These are phyloP conservation scores for Pteronotus mesoamericanus DNA, from an alignment of 2,797 vertebrate species.

Conservation along the genomic window DNA sequence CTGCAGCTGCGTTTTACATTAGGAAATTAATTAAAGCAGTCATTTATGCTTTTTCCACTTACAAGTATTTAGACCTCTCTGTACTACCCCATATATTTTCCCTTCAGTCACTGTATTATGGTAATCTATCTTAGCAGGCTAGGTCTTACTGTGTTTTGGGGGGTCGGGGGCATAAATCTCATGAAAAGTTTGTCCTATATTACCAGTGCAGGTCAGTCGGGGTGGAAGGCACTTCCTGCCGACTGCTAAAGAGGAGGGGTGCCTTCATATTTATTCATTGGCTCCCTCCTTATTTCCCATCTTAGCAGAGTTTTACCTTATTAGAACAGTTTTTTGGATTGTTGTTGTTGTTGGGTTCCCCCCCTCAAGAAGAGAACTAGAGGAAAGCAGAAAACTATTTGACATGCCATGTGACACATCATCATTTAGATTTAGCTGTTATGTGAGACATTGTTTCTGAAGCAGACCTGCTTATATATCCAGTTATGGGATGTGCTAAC, in stretches of 20 bases:
- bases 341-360: too few relatives aligned
- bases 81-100: conserved; percentile 79
- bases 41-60: conserved; percentile 81
- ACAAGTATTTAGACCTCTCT: conserved; percentile 71
- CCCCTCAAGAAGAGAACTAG: conserved; percentile 37
- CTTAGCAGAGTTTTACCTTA: conserved; percentile 66
- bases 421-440: background rate
- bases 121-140: conserved; percentile 62
- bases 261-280: conserved; percentile 49
- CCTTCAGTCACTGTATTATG: conserved; percentile 65
- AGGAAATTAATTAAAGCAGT: conserved; percentile 86
- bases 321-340: background rate
- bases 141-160: conserved; percentile 10
- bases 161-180: conserved; percentile 22
- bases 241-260: conserved; percentile 56
- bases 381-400: conserved; percentile 12
- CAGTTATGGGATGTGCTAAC: background rate
- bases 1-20: conserved; percentile 85
- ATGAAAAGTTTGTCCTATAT: conserved; percentile 68
- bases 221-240: conserved; percentile 71
- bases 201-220: conserved; percentile 42
- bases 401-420: background rate
- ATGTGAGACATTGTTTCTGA: background rate
- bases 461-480: background rate
- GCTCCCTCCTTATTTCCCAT: conserved; percentile 52